These are phyloP conservation scores for Lycia hirtaria DNA, from an alignment of 2,888 invertebrate species.

Conservation along the genomic window DNA sequence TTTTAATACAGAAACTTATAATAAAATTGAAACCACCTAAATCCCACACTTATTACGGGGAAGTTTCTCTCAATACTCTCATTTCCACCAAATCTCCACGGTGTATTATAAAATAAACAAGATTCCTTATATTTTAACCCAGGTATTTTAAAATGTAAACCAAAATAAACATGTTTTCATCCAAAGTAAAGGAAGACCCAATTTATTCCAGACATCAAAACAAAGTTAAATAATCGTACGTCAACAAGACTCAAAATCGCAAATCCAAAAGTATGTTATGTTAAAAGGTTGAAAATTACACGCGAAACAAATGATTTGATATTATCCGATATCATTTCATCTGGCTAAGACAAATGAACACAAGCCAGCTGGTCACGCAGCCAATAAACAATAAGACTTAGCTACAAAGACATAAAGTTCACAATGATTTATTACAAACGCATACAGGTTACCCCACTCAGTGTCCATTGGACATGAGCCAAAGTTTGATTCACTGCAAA, in stretches of 20 bases:
- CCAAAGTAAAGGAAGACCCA: constrained; percentile 1
- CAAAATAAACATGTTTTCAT: constrained; percentile 18
- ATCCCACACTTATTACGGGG: too few species aligned
- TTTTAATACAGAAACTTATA: too few species aligned
- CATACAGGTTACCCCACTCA: constrained; percentile 25
- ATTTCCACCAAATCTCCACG: background rate
- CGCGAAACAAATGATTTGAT: constrained; percentile 21
- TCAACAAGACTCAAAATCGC: background rate
- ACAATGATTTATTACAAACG: constrained; percentile 9
- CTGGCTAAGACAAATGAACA: constrained; percentile 15
- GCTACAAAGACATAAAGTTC: constrained; percentile 15
- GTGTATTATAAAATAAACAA: constrained; percentile 2
- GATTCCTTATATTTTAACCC: constrained; percentile 9
- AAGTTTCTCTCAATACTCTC: constrained; percentile 7
- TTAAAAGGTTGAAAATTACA: constrained; percentile 22
- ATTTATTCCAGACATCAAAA: constrained; percentile 10
- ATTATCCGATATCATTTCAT: constrained; percentile 25
- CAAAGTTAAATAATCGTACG: constrained; percentile 11
- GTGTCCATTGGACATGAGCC: constrained; percentile 48
- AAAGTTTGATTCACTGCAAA: constrained; percentile 48
- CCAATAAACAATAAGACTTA: constrained; percentile 24
- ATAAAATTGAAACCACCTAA: too few species aligned
- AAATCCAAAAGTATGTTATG: constrained; percentile 11
- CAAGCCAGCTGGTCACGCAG: constrained; percentile 8
- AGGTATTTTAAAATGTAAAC: constrained; percentile 1